Conservation (phyloP, 2,113 vertebrate genomes). For the Hemiprocne comata region DNA sequence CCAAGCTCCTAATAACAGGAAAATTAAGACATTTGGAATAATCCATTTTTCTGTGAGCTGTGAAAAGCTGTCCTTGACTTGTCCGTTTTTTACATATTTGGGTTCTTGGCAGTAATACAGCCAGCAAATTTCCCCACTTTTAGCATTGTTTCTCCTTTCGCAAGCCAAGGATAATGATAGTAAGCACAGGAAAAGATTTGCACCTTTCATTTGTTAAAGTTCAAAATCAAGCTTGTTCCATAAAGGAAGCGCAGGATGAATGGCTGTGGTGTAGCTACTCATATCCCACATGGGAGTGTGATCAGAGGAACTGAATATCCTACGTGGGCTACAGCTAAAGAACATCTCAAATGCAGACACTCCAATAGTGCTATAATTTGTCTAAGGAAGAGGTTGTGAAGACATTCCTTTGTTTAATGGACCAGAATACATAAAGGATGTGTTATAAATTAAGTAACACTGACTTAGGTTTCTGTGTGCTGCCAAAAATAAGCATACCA, state of each 20-base stretch:
- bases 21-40: not conserved
- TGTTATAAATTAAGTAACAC: conserved; percentile 24
- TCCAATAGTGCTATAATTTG: not conserved
- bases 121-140: not conserved
- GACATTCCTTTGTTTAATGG: conserved; percentile 26
- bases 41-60: not conserved
- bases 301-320: not conserved
- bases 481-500: conserved; percentile 17
- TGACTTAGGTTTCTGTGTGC: not conserved
- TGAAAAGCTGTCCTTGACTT: not conserved
- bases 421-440: not conserved
- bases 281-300: not conserved
- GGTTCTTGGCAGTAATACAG: not conserved
- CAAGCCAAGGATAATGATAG: not conserved
- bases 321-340: not conserved
- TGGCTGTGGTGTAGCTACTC: not conserved
- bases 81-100: not conserved
- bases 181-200: not conserved
- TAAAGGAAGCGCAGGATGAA: not conserved
- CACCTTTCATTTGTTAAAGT: not conserved
- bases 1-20: not conserved
- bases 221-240: not conserved
- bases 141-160: not conserved
- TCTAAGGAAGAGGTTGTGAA: conserved; percentile 4
- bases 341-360: not conserved